Evolutionary conservation across 2,797 vertebrate species (phyloP).

Genomic region (Phyllotis vaccarum): DNA sequence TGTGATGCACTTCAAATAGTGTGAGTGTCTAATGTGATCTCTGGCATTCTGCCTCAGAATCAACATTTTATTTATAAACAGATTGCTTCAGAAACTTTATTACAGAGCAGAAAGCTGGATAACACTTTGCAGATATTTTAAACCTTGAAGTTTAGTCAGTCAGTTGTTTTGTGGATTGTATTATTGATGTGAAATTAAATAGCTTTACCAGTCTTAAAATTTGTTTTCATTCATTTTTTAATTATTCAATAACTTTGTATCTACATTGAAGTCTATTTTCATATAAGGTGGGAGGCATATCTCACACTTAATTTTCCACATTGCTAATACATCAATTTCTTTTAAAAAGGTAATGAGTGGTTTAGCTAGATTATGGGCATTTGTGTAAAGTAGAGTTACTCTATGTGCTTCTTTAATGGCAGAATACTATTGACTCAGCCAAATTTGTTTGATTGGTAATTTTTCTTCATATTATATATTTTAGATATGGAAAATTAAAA

Average conservation of each 20-base stretch:
- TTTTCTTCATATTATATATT: neutral
- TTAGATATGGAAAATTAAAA: neutral
- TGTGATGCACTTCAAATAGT: neutral
- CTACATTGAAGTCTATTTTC: neutral
- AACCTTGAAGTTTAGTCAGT: neutral
- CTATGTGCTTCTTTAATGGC: neutral
- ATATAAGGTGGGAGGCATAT: neutral
- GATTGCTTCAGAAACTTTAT: neutral
- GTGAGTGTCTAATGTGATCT: too few relatives aligned
- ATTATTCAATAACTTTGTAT: neutral
- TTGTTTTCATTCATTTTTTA: neutral
- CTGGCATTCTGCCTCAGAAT: neutral
- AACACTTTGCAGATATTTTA: neutral
- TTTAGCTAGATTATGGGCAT: neutral
- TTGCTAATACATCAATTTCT: neutral
- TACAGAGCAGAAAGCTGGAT: neutral
- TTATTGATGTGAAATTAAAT: neutral
- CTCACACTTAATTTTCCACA: neutral
- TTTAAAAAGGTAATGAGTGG: neutral
- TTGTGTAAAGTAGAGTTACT: neutral
- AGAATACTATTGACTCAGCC: neutral
- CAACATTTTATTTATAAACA: neutral
- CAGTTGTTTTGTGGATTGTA: neutral
- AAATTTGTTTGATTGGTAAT: neutral
- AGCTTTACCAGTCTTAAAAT: neutral